These are phyloP conservation scores for Synanthedon myopaeformis DNA, from an alignment of 2,888 invertebrate genomes.

Conservation along the genomic window DNA sequence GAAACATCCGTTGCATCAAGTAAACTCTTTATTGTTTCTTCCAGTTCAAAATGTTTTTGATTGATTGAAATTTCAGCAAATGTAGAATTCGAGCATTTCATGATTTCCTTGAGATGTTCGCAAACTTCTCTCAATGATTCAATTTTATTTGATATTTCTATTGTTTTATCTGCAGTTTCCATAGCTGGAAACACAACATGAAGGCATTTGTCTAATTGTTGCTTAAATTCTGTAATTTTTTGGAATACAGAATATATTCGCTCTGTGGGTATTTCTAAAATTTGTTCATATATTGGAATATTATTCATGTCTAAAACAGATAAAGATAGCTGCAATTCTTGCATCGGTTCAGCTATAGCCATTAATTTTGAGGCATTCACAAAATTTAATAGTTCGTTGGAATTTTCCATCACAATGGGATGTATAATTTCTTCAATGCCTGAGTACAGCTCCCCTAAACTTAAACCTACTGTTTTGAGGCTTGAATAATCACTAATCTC, in stretches of 20 bases:
- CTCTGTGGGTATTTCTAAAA: slow-evolving; percentile 41
- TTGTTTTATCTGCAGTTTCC: slow-evolving; percentile 34
- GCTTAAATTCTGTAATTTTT: slow-evolving; percentile 39
- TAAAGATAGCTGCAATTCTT: slow-evolving; percentile 43
- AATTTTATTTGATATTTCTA: slow-evolving; percentile 44
- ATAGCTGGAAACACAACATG: slow-evolving; percentile 36
- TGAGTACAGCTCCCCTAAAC: slow-evolving; percentile 34
- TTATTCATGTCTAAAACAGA: slow-evolving; percentile 42
- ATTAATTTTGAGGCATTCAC: slow-evolving; percentile 31
- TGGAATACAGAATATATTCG: slow-evolving; percentile 39
- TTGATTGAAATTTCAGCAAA: slow-evolving; percentile 8
- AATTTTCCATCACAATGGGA: slow-evolving; percentile 40
- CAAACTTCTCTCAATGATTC: slow-evolving; percentile 34
- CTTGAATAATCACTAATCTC: slow-evolving; percentile 44
- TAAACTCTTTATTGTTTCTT: slow-evolving; percentile 27
- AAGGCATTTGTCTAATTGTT: slow-evolving; percentile 39
- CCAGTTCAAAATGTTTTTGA: slow-evolving; percentile 21
- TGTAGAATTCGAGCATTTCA: slow-evolving; percentile 21
- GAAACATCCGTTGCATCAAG: slow-evolving; percentile 33
- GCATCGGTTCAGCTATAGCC: slow-evolving; percentile 47
- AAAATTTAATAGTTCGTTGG: slow-evolving; percentile 24
- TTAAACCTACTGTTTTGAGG: slow-evolving; percentile 36
- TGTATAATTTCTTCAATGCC: slow-evolving; percentile 47
- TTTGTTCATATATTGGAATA: slow-evolving; percentile 52
- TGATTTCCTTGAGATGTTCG: slow-evolving; percentile 31